phyloP scores from a whole-genome alignment of 1,140 invertebrate genomes.

The Sinella curviseta region DNA sequence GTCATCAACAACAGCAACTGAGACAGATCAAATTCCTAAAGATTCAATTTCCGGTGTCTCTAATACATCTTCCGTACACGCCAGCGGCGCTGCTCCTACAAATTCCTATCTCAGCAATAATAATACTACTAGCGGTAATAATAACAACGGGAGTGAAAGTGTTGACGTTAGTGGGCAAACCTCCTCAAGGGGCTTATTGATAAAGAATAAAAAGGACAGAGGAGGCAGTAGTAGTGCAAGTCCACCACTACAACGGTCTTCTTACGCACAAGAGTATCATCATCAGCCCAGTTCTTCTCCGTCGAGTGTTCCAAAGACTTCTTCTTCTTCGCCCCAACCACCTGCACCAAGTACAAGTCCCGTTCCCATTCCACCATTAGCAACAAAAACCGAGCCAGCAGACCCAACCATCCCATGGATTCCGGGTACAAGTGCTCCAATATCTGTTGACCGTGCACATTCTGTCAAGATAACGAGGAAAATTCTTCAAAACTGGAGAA shows the following conservation, averaged over 20 bases:
- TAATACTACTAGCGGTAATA: neutral
- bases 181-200: neutral
- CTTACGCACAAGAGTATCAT: neutral
- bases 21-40: slow-evolving; percentile 11
- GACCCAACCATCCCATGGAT: slow-evolving; percentile 9
- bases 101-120: too few relatives aligned
- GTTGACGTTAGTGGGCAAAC: too few relatives aligned
- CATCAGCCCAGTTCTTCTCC: neutral
- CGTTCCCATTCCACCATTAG: neutral
- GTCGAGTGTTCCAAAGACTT: neutral
- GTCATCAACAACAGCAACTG: neutral
- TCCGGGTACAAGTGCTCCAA: slow-evolving; percentile 17
- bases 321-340: neutral
- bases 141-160: neutral
- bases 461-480: slow-evolving; percentile 40
- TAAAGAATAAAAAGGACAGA: neutral
- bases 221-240: neutral
- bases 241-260: neutral
- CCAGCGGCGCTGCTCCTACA: neutral
- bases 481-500: slow-evolving; percentile 48
- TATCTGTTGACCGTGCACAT: slow-evolving; percentile 38
- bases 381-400: slow-evolving; percentile 5
- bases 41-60: neutral
- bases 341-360: slow-evolving; percentile 16
- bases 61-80: neutral